A percentile compares a stretch with the other conserved stretches of the same genome.
These are phyloP conservation scores for Psophia crepitans DNA, from an alignment of 2,113 vertebrate genomes.

Conservation along the genomic window DNA sequence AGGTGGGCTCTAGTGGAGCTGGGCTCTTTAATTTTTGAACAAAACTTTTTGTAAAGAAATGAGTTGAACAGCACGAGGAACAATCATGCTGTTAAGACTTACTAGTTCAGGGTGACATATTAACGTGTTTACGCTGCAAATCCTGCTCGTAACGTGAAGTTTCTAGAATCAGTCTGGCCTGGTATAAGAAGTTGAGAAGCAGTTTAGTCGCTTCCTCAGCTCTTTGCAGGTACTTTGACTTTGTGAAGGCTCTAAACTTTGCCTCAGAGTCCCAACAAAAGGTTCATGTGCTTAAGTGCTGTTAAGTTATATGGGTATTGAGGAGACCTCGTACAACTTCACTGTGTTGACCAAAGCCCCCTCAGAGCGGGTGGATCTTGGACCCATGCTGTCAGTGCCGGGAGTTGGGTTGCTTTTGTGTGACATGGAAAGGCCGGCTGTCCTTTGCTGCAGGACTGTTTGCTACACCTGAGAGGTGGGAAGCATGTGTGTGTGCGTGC, in stretches of 20 bases:
- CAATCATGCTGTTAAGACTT: not conserved
- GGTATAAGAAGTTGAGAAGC: not conserved
- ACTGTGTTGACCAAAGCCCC: not conserved
- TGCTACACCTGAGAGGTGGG: accelerated
- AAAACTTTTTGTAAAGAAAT: not conserved
- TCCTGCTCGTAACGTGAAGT: not conserved
- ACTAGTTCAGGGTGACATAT: not conserved
- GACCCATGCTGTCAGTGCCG: accelerated
- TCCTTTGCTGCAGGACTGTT: not conserved
- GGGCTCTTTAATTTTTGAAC: not conserved
- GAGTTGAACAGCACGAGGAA: not conserved
- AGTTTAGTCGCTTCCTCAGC: not conserved
- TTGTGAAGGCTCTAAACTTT: not conserved
- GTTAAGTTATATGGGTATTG: not conserved
- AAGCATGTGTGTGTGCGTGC: not conserved
- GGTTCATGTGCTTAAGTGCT: not conserved
- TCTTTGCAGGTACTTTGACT: not conserved
- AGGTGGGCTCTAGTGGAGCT: not conserved
- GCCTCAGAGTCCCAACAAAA: not conserved
- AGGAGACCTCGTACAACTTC: not conserved
- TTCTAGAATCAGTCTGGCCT: not conserved
- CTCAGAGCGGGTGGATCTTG: not conserved
- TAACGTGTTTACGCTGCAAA: not conserved
- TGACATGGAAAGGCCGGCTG: not conserved
- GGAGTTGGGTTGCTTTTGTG: not conserved